These are phyloP conservation scores for Chelonus insularis DNA, from an alignment of 1,140 invertebrate species.

Conservation along the genomic window DNA sequence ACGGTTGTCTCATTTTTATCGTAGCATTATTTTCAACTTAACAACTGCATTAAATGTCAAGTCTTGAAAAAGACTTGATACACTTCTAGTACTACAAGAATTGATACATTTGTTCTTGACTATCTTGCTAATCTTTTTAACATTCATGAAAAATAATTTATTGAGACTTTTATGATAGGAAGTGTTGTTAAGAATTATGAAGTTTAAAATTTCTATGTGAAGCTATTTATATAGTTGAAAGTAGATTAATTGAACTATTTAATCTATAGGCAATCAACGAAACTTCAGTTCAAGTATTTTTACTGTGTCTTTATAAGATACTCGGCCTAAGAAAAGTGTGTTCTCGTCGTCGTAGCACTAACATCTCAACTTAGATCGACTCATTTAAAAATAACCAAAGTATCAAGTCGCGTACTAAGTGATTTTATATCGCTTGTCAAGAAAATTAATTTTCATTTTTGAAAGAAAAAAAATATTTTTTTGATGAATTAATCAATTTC, in stretches of 20 bases:
- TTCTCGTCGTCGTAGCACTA: background rate
- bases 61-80: slow-evolving; percentile 1
- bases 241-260: too few relatives aligned
- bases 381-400: slow-evolving; percentile 16
- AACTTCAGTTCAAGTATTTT: background rate
- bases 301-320: background rate
- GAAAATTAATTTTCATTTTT: too few relatives aligned
- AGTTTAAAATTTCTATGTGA: too few relatives aligned
- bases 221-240: too few relatives aligned
- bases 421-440: background rate
- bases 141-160: too few relatives aligned
- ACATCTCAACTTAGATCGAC: slow-evolving; percentile 9
- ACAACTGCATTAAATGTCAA: slow-evolving; percentile 33
- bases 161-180: too few relatives aligned
- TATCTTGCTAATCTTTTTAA: background rate
- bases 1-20: slow-evolving; percentile 20
- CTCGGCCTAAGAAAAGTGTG: slow-evolving; percentile 4
- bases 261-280: too few relatives aligned
- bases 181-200: too few relatives aligned
- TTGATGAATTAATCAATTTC: too few relatives aligned
- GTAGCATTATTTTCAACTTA: slow-evolving; percentile 7
- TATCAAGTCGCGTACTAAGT: background rate
- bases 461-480: too few relatives aligned
- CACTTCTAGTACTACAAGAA: slow-evolving; percentile 17
- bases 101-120: slow-evolving; percentile 9